phyloP scores from a whole-genome alignment of 2,113 vertebrate species.

The Tricholaema leucomelas region DNA sequence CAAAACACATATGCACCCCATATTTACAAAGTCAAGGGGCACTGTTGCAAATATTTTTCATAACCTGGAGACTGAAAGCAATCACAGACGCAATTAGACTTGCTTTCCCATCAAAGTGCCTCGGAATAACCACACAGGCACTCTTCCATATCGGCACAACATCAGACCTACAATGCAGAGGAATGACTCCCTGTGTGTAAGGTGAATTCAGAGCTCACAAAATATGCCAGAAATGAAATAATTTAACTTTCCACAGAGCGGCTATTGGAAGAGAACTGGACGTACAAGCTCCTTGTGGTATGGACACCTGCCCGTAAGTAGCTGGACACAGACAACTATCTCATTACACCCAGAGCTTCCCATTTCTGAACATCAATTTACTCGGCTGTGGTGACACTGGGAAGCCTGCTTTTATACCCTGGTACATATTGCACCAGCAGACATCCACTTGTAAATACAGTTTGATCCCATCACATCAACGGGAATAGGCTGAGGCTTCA shows the following conservation, averaged over 20 bases:
- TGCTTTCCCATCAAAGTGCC: slow-evolving; percentile 49
- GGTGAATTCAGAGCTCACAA: slow-evolving; percentile 36
- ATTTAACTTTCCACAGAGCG: slow-evolving; percentile 11
- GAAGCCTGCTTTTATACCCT: neutral
- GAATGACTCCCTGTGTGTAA: slow-evolving; percentile 30
- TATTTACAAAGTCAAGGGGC: slow-evolving; percentile 69
- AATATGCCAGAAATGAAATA: slow-evolving; percentile 41
- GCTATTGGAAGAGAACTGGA: slow-evolving; percentile 39
- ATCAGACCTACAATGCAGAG: slow-evolving; percentile 70
- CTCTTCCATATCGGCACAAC: slow-evolving; percentile 57
- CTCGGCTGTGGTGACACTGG: neutral
- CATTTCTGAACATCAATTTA: neutral
- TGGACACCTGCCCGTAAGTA: slow-evolving; percentile 14
- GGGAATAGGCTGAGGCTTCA: neutral
- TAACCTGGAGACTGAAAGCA: slow-evolving; percentile 53
- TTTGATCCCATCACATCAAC: neutral
- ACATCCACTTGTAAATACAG: neutral
- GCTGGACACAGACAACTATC: neutral
- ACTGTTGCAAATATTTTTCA: slow-evolving; percentile 58
- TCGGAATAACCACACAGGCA: slow-evolving; percentile 41
- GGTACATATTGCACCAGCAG: neutral
- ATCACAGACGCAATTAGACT: slow-evolving; percentile 34
- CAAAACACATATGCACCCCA: slow-evolving; percentile 68
- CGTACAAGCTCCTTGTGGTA: slow-evolving; percentile 36
- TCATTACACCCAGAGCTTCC: neutral